phyloP scores from a whole-genome alignment of 2,888 invertebrate genomes.

The Scaptomyza reducta region DNA sequence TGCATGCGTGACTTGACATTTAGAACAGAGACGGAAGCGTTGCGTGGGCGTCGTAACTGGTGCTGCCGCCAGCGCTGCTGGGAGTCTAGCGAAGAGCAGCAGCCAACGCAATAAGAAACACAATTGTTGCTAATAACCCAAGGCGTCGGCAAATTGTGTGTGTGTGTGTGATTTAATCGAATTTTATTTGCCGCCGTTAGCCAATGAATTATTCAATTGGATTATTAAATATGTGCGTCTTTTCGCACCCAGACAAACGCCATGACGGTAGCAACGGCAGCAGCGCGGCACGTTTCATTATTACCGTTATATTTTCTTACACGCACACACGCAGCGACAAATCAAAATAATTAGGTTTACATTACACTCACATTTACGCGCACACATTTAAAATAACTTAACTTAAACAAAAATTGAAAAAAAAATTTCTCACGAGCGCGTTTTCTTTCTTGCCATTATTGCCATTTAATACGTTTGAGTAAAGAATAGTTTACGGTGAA shows the following conservation, averaged over 20 bases:
- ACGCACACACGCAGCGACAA: conserved; percentile 57
- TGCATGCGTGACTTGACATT: conserved; percentile 59
- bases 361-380: not conserved
- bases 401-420: conserved; percentile 3
- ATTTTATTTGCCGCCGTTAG: conserved; percentile 80
- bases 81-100: conserved; percentile 24
- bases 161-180: conserved; percentile 70
- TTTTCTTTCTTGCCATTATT: no score
- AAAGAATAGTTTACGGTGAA: conserved; percentile 14
- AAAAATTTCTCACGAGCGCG: not conserved
- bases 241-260: conserved; percentile 33
- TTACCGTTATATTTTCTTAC: conserved; percentile 68
- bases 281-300: conserved; percentile 54
- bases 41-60: conserved; percentile 53
- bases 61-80: conserved; percentile 33
- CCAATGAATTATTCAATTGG: conserved; percentile 79
- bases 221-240: conserved; percentile 68
- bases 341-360: conserved; percentile 50
- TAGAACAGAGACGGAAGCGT: conserved; percentile 36
- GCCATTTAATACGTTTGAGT: conserved; percentile 21
- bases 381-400: not conserved
- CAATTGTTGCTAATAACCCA: conserved; percentile 78
- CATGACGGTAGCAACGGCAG: conserved; percentile 8
- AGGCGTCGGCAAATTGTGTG: conserved; percentile 52
- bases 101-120: conserved; percentile 70